Conservation (phyloP, 2,797 vertebrate species). For the Passerculus sandwichensis region DNA sequence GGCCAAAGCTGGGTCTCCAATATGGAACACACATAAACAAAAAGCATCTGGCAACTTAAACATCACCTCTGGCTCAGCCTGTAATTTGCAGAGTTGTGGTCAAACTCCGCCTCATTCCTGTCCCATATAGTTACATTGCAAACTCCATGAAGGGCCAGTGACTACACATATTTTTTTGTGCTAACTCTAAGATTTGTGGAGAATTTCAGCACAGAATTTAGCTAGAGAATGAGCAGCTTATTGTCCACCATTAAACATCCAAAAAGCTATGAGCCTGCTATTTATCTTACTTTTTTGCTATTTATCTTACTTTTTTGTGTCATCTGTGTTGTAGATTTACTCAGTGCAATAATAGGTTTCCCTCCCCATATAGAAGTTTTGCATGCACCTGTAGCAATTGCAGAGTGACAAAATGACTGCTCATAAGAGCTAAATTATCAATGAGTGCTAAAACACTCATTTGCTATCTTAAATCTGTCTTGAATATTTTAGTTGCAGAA, state of each 20-base stretch:
- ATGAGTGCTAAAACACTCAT: neutral
- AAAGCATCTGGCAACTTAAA: neutral
- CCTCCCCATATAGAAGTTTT: neutral
- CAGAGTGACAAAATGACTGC: neutral
- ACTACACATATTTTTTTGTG: neutral
- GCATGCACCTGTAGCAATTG: neutral
- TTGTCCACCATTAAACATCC: neutral
- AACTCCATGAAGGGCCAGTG: neutral
- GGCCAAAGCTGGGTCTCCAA: neutral
- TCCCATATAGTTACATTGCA: neutral
- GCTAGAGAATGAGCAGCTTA: neutral
- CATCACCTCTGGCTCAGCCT: neutral
- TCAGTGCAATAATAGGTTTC: neutral
- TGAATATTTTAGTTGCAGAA: neutral
- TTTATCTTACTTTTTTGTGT: neutral
- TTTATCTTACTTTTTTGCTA: neutral
- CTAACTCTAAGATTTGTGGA: neutral
- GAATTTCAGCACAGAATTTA: neutral
- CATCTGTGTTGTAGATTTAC: neutral
- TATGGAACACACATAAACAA: neutral
- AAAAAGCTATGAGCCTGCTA: neutral
- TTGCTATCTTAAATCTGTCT: neutral
- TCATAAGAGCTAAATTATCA: neutral
- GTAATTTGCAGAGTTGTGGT: neutral
- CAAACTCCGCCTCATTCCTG: neutral